phyloP scores from a whole-genome alignment of 2,797 vertebrate species.

The Siniperca obscura region DNA sequence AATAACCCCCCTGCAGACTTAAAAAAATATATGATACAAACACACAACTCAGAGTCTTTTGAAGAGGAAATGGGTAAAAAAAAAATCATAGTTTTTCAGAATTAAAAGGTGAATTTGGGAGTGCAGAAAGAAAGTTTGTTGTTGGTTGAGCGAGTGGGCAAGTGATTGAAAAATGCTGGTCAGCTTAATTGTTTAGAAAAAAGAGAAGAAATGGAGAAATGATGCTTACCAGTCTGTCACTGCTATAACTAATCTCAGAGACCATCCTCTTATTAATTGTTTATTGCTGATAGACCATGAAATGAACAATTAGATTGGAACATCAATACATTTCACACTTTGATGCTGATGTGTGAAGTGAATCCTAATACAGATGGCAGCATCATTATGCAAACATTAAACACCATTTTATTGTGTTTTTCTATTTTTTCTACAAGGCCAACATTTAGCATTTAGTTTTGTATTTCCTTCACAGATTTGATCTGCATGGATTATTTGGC shows the following conservation, averaged over 20 bases:
- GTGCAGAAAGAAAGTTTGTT: constrained; percentile 19
- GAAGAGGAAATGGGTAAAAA: constrained; percentile 12
- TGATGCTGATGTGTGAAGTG: constrained; percentile 62
- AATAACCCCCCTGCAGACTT: constrained; percentile 6
- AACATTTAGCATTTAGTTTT: constrained; percentile 35
- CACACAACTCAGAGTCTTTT: background rate
- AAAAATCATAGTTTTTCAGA: constrained; percentile 19
- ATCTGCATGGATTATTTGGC: constrained; percentile 28
- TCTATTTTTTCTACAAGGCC: constrained; percentile 5
- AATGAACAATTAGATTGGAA: constrained; percentile 82
- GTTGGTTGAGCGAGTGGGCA: constrained; percentile 18
- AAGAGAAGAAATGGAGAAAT: constrained; percentile 17
- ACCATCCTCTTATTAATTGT: constrained; percentile 83
- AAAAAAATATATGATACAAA: constrained; percentile 14
- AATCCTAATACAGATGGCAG: constrained; percentile 39
- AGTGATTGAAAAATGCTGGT: constrained; percentile 53
- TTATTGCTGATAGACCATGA: constrained; percentile 81
- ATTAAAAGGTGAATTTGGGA: constrained; percentile 19
- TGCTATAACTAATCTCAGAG: constrained; percentile 63
- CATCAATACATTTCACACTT: constrained; percentile 82
- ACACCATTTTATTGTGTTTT: constrained; percentile 19
- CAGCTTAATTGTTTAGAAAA: constrained; percentile 53
- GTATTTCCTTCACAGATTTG: constrained; percentile 34
- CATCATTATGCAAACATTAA: constrained; percentile 51
- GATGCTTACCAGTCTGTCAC: constrained; percentile 51